phyloP scores from a whole-genome alignment of 2,113 vertebrate genomes.

The Antechinus flavipes region DNA sequence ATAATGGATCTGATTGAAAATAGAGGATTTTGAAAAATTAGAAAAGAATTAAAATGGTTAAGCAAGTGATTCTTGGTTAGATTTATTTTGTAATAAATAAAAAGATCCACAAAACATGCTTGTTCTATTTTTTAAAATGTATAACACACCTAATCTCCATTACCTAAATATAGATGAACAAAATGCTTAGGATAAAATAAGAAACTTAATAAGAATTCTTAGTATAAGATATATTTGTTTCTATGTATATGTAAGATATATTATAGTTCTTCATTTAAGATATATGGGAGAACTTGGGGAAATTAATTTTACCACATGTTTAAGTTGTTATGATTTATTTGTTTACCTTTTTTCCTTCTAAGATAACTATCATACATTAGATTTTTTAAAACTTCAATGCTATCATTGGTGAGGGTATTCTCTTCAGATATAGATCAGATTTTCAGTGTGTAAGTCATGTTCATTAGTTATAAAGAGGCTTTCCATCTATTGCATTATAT shows the following conservation, averaged over 20 bases:
- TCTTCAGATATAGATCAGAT: neutral
- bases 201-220: neutral
- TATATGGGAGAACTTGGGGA: neutral
- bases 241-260: no score
- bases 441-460: neutral
- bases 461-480: neutral
- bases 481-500: neutral
- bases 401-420: neutral
- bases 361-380: neutral
- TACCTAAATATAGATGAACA: neutral
- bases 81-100: neutral
- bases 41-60: conserved; percentile 50
- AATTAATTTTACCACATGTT: neutral
- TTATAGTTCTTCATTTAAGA: conserved; percentile 8
- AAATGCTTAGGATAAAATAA: neutral
- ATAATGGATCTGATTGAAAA: conserved; percentile 9
- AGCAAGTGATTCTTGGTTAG: conserved; percentile 24
- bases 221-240: neutral
- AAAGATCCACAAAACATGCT: neutral
- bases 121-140: neutral
- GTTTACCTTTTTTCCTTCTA: neutral
- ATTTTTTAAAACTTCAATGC: neutral
- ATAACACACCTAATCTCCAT: neutral
- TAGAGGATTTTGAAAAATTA: conserved; percentile 37
- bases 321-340: neutral